Conservation (phyloP, 2,888 invertebrate genomes). For the Pterostichus madidus region DNA sequence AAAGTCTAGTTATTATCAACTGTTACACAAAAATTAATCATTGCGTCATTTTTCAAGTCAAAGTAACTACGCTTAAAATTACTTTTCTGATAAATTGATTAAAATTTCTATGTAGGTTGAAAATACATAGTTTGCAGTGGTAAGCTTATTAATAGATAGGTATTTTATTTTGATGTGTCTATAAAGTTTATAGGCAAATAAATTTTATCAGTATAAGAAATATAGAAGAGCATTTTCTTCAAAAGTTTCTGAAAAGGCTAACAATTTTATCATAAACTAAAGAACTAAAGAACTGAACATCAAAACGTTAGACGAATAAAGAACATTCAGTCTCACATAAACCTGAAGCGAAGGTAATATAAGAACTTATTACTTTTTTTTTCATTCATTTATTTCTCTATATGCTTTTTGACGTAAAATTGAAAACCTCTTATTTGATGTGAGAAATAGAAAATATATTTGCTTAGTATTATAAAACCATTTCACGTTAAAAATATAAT, state of each 20-base stretch:
- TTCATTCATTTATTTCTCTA: conserved; percentile 17
- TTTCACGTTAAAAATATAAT: not conserved
- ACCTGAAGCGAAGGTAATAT: not conserved
- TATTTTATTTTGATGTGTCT: too few relatives aligned
- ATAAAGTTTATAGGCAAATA: too few relatives aligned
- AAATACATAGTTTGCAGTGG: too few relatives aligned
- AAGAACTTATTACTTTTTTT: not conserved
- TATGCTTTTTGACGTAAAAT: conserved; percentile 1
- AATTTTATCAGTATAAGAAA: too few relatives aligned
- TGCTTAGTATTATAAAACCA: not conserved
- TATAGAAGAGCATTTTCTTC: not conserved
- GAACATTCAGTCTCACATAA: not conserved
- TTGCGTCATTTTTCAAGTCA: too few relatives aligned
- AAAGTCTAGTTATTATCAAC: too few relatives aligned
- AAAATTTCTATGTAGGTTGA: too few relatives aligned
- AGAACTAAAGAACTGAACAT: not conserved
- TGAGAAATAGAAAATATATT: conserved; percentile 29
- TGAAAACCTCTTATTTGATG: conserved; percentile 19
- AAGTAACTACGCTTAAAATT: too few relatives aligned
- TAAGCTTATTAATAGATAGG: too few relatives aligned
- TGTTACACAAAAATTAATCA: too few relatives aligned
- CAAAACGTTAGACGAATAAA: not conserved
- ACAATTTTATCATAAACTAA: not conserved
- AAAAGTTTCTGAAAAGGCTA: not conserved
- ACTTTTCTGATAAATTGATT: too few relatives aligned